Conservation (phyloP, 1,140 invertebrate genomes). For the Drosophila nigrodunni region DNA sequence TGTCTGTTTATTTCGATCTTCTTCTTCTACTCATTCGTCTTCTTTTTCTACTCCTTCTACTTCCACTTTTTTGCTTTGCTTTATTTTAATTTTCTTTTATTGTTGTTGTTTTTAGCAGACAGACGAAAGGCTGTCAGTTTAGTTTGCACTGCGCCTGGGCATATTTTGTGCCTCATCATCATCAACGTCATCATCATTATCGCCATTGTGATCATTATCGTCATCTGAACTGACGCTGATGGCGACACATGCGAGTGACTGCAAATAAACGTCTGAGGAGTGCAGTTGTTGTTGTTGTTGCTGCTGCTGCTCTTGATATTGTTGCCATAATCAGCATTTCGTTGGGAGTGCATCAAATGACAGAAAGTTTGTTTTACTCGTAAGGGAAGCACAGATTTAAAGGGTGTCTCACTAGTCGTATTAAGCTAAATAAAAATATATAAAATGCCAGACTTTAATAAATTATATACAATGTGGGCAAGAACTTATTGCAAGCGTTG, state of each 20-base stretch:
- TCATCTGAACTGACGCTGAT: conserved; percentile 52
- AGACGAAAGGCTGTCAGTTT: conserved; percentile 55
- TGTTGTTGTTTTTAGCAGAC: conserved; percentile 32
- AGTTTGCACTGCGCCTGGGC: conserved; percentile 67
- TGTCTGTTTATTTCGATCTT: conserved; percentile 67
- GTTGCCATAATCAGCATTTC: conserved; percentile 73
- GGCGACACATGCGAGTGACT: conserved; percentile 78
- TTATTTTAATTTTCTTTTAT: conserved; percentile 52
- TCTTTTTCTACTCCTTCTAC: conserved; percentile 39
- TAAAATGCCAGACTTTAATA: too few species aligned
- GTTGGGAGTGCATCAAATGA: conserved; percentile 27
- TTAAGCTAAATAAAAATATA: not conserved
- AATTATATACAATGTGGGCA: too few species aligned
- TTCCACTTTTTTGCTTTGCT: conserved; percentile 50
- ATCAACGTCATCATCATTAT: conserved; percentile 49
- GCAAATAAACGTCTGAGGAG: conserved; percentile 64
- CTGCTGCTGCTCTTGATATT: conserved; percentile 56
- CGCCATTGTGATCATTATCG: not conserved
- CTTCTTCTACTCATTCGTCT: conserved; percentile 27
- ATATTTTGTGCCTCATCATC: conserved; percentile 75
- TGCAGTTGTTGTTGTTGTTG: conserved; percentile 20
- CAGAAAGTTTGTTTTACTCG: conserved; percentile 18
- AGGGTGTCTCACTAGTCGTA: not conserved
- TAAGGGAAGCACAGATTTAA: not conserved
- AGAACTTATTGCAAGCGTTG: too few species aligned